Evolutionary conservation across 2,797 vertebrate genomes (phyloP).

Genomic region (Thripadectes ignobilis): DNA sequence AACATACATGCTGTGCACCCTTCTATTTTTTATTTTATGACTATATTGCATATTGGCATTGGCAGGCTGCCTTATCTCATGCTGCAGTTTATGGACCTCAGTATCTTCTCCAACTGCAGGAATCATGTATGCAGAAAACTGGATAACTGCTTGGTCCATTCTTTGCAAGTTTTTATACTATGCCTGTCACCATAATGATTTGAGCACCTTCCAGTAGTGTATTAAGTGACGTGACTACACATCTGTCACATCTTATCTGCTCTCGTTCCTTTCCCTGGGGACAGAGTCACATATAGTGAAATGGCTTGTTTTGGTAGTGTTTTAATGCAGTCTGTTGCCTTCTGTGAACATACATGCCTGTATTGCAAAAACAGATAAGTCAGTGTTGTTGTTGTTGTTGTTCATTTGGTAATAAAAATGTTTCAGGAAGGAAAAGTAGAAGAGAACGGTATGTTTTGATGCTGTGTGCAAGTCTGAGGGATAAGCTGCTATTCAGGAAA

Average conservation of each 20-base stretch:
- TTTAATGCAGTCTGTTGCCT: conserved; percentile 55
- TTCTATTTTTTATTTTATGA: not conserved
- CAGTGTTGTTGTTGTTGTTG: not conserved
- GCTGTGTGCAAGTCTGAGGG: not conserved
- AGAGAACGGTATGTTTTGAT: not conserved
- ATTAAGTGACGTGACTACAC: conserved; percentile 63
- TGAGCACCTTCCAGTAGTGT: conserved; percentile 63
- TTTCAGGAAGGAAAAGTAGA: not conserved
- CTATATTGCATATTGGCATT: not conserved
- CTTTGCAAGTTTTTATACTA: conserved; percentile 32
- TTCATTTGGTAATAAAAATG: conserved; percentile 8
- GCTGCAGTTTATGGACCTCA: not conserved
- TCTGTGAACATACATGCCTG: not conserved
- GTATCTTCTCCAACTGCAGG: conserved; percentile 2
- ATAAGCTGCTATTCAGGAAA: not conserved
- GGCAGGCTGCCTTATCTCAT: not conserved
- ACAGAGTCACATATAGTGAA: conserved; percentile 31
- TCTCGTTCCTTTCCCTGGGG: conserved; percentile 46
- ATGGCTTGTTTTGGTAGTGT: conserved; percentile 58
- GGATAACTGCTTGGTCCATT: conserved; percentile 26
- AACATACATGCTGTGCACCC: not conserved
- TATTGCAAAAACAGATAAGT: conserved; percentile 13
- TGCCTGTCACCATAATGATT: conserved; percentile 39
- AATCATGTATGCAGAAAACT: not conserved
- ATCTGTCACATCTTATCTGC: conserved; percentile 68